These are phyloP conservation scores for Cisticola juncidis DNA, from an alignment of 2,113 vertebrate species.

Conservation along the genomic window DNA sequence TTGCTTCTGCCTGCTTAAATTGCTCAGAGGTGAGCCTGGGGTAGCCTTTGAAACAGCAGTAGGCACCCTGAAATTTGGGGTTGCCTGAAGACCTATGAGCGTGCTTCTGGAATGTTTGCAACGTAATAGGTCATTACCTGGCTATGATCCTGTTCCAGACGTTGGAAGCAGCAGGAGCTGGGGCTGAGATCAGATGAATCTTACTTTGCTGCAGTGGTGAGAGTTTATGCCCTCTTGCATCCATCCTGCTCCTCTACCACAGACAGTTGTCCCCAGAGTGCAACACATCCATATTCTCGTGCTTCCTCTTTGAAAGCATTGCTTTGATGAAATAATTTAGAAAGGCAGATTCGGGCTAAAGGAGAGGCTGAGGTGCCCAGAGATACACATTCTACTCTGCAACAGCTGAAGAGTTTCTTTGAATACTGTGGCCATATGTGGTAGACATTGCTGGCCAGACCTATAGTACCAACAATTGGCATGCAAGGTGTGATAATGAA, in stretches of 20 bases:
- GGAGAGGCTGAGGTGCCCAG: neutral
- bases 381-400: neutral
- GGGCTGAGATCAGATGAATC: neutral
- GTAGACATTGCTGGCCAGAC: accelerated
- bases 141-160: neutral
- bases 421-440: neutral
- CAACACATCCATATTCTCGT: neutral
- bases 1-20: neutral
- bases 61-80: neutral
- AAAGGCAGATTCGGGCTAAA: neutral
- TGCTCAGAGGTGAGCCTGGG: neutral
- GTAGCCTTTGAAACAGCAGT: neutral
- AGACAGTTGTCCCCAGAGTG: neutral
- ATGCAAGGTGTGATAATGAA: neutral
- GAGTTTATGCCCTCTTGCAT: neutral
- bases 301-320: neutral
- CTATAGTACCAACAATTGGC: neutral
- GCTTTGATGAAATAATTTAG: neutral
- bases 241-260: neutral
- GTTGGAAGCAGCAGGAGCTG: neutral
- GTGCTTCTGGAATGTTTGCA: neutral
- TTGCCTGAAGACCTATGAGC: neutral
- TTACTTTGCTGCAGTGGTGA: neutral
- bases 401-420: neutral
- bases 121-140: neutral